Percentiles rank a stretch among this genome's conserved stretches.
Evolutionary conservation across 2,113 vertebrate genomes (phyloP).

Genomic region (Chionis minor): DNA sequence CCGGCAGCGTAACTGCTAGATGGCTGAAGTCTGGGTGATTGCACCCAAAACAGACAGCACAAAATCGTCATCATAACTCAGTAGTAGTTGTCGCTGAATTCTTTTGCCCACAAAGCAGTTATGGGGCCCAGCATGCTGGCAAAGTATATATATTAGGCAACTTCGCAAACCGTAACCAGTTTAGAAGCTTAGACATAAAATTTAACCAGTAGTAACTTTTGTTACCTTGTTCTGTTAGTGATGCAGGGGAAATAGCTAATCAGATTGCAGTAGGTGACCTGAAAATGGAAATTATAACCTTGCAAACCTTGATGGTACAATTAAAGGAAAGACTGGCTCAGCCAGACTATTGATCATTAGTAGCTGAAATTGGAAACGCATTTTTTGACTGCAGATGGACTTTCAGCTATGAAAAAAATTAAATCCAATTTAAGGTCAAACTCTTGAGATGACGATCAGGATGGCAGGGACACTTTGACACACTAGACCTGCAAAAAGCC

Average conservation of each 20-base stretch:
- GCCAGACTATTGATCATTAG: neutral
- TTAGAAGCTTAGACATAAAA: neutral
- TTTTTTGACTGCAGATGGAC: neutral
- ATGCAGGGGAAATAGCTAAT: neutral
- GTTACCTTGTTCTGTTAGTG: neutral
- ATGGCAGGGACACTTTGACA: neutral
- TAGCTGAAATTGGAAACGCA: neutral
- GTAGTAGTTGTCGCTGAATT: neutral
- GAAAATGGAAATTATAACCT: constrained; percentile 38
- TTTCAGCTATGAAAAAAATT: neutral
- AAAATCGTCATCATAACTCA: neutral
- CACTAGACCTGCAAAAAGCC: neutral
- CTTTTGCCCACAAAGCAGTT: neutral
- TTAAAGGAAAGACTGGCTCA: neutral
- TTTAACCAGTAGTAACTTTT: neutral
- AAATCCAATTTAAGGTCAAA: neutral
- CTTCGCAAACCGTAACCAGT: neutral
- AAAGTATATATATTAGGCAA: neutral
- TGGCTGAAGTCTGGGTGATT: neutral
- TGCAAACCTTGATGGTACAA: neutral
- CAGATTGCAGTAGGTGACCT: neutral
- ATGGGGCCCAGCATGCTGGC: neutral
- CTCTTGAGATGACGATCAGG: neutral
- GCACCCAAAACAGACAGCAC: neutral
- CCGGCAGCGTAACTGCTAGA: neutral